Evolutionary conservation across 2,113 vertebrate species (phyloP), one percentile per base, ranked within the genome.

Genomic region (Circaetus gallicus): DNA sequence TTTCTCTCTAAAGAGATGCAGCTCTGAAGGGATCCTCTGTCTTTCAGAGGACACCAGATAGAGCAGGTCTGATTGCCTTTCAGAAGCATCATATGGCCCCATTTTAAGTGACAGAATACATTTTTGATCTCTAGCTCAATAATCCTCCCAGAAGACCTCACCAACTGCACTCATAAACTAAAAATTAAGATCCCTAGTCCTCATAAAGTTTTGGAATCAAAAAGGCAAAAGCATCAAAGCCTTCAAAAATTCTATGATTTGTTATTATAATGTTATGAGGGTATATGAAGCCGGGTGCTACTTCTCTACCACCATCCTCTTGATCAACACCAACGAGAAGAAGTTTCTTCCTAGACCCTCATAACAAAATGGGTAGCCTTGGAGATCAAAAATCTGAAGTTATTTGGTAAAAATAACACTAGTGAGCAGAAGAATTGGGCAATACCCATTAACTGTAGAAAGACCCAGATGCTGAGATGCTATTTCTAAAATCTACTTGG

Each of bases 11-110:
- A 94, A 93, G 85, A 70, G 80, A 56, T 7, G 2, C 26, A 49
- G 65, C 77, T 93, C 89, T 94, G 91, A 86, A 95, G 66, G 56
- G 61, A 91, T 85, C 43, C 82, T 85, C 38, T 85, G 52, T 62
- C 53, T 96, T 91, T 91, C 66, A 69, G 70, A 87, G 40, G 53
- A 91, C 81, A 87, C 25, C 28, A 95, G 72, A 67, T 32, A 93
- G 56, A 95, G 72, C 2, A 45, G 78, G 73, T 76, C 88, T 82
- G 76, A 91, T 85, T 86, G 89, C 49, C 69, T 85, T 94, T 95
- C 86, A 92, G 77, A 96, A 61, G 55, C 55, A 89, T 91, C 65
- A 47, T 59, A 92, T 32, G 69, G 55, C 77, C 45, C 47, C 42
- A 42, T 49, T 94, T 85, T 77, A 56, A 96, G 66, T 80, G 70